Evolutionary conservation across 64 coral and sea anemone species (phyloP), one percentile per base, ranked within the genome.

Genomic region (Montipora sp.): DNA sequence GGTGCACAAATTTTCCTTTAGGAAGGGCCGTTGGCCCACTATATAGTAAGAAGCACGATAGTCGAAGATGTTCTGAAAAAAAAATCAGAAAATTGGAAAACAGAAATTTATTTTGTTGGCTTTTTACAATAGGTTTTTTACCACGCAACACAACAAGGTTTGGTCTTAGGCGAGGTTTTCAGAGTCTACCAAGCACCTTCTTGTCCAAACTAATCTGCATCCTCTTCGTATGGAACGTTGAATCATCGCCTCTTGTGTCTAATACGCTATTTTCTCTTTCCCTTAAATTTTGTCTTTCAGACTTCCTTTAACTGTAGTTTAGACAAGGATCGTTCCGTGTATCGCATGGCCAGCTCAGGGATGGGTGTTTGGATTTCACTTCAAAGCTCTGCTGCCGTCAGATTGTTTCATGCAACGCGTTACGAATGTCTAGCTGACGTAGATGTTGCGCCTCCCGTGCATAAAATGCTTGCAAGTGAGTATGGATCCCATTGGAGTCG

Each of bases 301-400:
- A 98, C 88, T 6, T 89, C 85, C 6, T 98, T 98, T 72, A 96
- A 91, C 72, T 87, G 94, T 63, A 98, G 96, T 66, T 47, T 98
- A 36, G 96, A 98, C 77, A 93, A 91, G 11, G 89, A 90, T 63
- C 83, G 94, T 1, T 80, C 94, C 1, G 91, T 98, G 8, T 95
- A 98, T 73, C 90, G 94, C 24, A 95, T 98, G 92, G 96, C 93
- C 7, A 98, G 96, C 59, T 96, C 94, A 10, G 96, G 96, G 11
- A 98, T 98, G 94, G 94, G 96, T 14, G 96, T 98, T 12, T 98
- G 96, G 96, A 60, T 98, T 59, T 96, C 96, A 18, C 81, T 98
- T 74, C 96, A 98, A 51, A 98, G 96, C 57, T 91, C 88, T 46
- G 89, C 96, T 87, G 89, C 91, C 0, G 91, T 99, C 9, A 87